Evolutionary conservation across 2,797 vertebrate genomes (phyloP).

Genomic region (Trachurus trachurus): DNA sequence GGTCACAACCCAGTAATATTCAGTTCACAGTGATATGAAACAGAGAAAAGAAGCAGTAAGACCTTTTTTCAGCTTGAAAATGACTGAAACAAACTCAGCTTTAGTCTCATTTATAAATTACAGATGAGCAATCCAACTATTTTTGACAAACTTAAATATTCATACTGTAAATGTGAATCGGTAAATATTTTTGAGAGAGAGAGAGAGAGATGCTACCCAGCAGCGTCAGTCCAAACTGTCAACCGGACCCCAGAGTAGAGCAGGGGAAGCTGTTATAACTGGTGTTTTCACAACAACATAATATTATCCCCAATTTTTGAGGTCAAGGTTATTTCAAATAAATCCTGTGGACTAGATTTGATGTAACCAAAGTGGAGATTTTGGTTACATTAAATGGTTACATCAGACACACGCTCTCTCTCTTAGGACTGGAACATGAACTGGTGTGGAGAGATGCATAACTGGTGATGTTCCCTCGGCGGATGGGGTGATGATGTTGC

Average conservation of each 20-base stretch:
- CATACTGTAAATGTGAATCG: neutral
- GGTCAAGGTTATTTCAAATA: constrained; percentile 25
- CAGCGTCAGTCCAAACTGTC: neutral
- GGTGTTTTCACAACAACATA: constrained; percentile 15
- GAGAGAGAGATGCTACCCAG: neutral
- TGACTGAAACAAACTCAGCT: too few relatives aligned
- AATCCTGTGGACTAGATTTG: constrained; percentile 15
- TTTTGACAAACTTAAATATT: neutral
- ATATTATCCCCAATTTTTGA: neutral
- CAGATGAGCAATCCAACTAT: too few relatives aligned
- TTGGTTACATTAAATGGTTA: constrained; percentile 30
- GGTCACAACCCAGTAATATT: too few relatives aligned
- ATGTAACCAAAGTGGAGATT: constrained; percentile 27
- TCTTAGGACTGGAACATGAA: constrained; percentile 5
- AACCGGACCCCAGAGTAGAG: neutral
- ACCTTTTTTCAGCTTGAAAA: too few relatives aligned
- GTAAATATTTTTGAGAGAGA: neutral
- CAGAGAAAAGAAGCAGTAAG: too few relatives aligned
- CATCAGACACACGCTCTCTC: constrained; percentile 22
- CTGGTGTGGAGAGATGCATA: neutral
- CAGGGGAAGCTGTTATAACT: neutral
- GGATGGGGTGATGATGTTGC: constrained; percentile 15
- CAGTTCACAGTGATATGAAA: too few relatives aligned
- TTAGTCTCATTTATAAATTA: too few relatives aligned
- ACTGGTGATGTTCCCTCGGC: neutral